phyloP scores from a whole-genome alignment of 2,797 vertebrate species.

The Acomys russatus region DNA sequence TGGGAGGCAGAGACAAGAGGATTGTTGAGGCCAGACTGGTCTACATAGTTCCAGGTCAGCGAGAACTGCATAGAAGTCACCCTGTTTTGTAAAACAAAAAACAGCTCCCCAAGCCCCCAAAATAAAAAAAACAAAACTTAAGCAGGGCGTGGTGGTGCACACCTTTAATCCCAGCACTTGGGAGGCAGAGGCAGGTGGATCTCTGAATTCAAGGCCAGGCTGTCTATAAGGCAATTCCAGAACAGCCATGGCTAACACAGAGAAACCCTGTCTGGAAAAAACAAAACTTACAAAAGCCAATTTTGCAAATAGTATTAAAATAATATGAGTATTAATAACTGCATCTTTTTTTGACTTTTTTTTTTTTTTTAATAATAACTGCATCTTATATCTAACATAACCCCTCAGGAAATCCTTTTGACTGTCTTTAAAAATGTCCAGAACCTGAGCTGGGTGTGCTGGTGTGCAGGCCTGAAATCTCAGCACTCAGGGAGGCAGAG shows the following conservation, averaged over 20 bases:
- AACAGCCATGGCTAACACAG: no score
- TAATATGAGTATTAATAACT: not conserved
- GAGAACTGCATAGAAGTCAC: not conserved
- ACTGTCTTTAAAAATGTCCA: not conserved
- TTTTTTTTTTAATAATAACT: not conserved
- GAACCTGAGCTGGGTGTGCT: no score
- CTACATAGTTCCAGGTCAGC: not conserved
- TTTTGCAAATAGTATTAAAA: not conserved
- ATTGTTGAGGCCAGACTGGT: not conserved
- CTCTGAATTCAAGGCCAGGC: no score
- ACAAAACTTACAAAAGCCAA: not conserved
- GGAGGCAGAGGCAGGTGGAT: no score
- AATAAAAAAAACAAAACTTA: not conserved
- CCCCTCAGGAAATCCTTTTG: constrained; percentile 11
- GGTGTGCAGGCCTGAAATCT: no score
- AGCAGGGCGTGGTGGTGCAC: no score
- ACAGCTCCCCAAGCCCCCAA: not conserved
- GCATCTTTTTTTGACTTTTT: not conserved
- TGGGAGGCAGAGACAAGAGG: not conserved
- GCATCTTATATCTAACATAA: not conserved
- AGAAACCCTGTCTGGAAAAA: no score
- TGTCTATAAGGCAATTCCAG: no score
- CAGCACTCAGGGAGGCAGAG: no score
- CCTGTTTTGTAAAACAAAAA: not conserved
- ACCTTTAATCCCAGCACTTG: no score